phyloP scores from a whole-genome alignment of 2,113 vertebrate species.

The Camelus bactrianus region DNA sequence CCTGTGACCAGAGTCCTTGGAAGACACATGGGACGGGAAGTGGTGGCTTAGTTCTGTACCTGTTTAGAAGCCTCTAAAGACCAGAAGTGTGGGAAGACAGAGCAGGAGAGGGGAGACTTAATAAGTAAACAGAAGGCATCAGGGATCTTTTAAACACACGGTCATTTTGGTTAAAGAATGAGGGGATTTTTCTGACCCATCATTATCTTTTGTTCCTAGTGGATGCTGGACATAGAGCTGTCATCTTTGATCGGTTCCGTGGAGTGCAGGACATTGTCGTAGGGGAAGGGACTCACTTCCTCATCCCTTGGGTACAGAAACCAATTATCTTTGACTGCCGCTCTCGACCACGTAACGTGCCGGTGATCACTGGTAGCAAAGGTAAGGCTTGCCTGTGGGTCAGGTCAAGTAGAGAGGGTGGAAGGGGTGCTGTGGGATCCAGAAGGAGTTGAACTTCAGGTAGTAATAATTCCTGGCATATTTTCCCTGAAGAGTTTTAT shows the following conservation, averaged over 20 bases:
- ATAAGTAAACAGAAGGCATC: not conserved
- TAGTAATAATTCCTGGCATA: not conserved
- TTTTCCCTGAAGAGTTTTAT: not conserved
- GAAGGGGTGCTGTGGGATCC: not conserved
- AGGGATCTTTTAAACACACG: not conserved
- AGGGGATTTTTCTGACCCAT: not conserved
- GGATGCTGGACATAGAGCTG: constrained; percentile 96
- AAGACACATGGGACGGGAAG: not conserved
- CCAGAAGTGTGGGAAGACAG: not conserved
- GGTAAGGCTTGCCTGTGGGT: constrained; percentile 85
- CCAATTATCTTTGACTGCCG: constrained; percentile 98
- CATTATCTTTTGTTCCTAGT: constrained; percentile 85
- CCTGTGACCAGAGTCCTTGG: not conserved
- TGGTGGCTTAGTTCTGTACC: not conserved
- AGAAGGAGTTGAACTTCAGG: not conserved
- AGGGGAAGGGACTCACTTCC: constrained; percentile 97
- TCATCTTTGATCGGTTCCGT: constrained; percentile 94
- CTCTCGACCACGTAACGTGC: constrained; percentile 96
- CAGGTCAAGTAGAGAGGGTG: not conserved
- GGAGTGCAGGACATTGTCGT: constrained; percentile 94
- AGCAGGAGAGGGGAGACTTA: not conserved
- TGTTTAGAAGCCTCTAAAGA: constrained; percentile 16
- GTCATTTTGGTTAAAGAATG: not conserved
- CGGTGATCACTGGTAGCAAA: constrained; percentile 98
- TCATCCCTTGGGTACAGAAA: constrained; percentile 99